Evolutionary conservation across 1,140 invertebrate genomes (phyloP).

Genomic region (Hyles euphorbiae): DNA sequence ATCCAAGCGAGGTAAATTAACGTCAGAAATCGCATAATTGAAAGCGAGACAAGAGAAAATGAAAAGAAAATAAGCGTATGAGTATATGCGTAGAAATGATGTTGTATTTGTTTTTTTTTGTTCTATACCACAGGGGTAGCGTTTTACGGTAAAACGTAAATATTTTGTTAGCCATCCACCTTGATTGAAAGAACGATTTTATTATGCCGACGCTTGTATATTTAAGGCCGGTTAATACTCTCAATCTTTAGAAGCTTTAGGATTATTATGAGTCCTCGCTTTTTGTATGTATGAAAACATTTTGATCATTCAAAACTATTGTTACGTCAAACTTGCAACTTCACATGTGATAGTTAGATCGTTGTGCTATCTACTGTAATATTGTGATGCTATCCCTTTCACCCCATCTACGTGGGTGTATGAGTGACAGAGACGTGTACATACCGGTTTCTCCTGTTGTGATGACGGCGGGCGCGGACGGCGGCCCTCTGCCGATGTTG

Average conservation of each 20-base stretch:
- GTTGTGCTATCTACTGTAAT: too few species aligned
- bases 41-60: conserved; percentile 44
- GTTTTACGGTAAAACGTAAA: too few species aligned
- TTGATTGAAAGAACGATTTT: too few species aligned
- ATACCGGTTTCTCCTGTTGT: conserved; percentile 98
- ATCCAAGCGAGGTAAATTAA: conserved; percentile 48
- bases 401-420: neutral
- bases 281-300: too few species aligned
- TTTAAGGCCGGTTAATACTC: too few species aligned
- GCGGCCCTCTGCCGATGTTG: conserved; percentile 91
- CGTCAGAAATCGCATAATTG: conserved; percentile 31
- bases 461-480: conserved; percentile 89
- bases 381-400: conserved; percentile 1
- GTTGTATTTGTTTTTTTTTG: conserved; percentile 9
- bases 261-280: too few species aligned
- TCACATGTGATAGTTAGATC: too few species aligned
- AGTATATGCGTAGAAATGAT: conserved; percentile 26
- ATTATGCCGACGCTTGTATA: too few species aligned
- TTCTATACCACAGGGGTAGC: neutral
- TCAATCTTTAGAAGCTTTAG: too few species aligned
- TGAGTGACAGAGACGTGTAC: conserved; percentile 45
- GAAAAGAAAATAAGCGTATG: conserved; percentile 52
- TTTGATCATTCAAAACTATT: too few species aligned
- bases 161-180: too few species aligned
- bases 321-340: too few species aligned